A percentile compares a stretch with the other conserved stretches of the same genome.
These are phyloP conservation scores for Arbacia lixula DNA, from an alignment of 53 echinoderm and acorn worm genomes.

Conservation along the genomic window DNA sequence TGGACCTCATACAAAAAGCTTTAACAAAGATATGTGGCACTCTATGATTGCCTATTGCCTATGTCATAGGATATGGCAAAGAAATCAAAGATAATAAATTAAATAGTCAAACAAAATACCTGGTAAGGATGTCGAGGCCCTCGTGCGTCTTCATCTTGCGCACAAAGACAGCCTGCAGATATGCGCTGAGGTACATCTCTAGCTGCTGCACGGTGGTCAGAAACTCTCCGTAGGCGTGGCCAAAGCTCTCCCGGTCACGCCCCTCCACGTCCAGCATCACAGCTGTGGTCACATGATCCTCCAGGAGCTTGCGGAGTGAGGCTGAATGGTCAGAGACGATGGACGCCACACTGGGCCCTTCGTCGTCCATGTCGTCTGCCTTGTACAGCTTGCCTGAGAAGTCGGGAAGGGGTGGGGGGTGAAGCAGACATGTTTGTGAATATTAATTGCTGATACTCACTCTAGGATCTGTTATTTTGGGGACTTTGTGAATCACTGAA, in stretches of 20 bases:
- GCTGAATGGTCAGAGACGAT: slow-evolving; percentile 87
- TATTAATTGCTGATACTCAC: not conserved
- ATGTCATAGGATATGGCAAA: too few relatives aligned
- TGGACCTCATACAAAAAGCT: too few relatives aligned
- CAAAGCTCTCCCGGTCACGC: slow-evolving; percentile 80
- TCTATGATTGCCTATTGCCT: too few relatives aligned
- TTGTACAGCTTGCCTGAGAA: slow-evolving; percentile 94
- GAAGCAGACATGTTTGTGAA: not conserved
- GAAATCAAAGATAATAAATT: too few relatives aligned
- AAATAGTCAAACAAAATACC: too few relatives aligned
- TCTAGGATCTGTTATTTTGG: not conserved
- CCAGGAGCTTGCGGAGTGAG: slow-evolving; percentile 85
- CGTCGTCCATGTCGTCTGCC: slow-evolving; percentile 63
- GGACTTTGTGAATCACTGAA: not conserved
- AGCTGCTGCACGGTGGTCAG: slow-evolving; percentile 85
- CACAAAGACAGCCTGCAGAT: slow-evolving; percentile 92
- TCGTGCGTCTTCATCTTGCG: slow-evolving; percentile 96
- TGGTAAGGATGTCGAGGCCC: slow-evolving; percentile 80
- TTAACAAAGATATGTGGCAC: too few relatives aligned
- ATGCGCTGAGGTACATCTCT: slow-evolving; percentile 89
- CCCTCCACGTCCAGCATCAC: slow-evolving; percentile 97
- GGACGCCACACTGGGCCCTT: slow-evolving; percentile 88
- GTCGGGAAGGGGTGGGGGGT: not conserved
- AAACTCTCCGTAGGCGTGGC: slow-evolving; percentile 83
- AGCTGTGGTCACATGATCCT: slow-evolving; percentile 76